These are phyloP conservation scores for Megastigmus dorsalis DNA, from an alignment of 2,888 invertebrate species.

Conservation along the genomic window DNA sequence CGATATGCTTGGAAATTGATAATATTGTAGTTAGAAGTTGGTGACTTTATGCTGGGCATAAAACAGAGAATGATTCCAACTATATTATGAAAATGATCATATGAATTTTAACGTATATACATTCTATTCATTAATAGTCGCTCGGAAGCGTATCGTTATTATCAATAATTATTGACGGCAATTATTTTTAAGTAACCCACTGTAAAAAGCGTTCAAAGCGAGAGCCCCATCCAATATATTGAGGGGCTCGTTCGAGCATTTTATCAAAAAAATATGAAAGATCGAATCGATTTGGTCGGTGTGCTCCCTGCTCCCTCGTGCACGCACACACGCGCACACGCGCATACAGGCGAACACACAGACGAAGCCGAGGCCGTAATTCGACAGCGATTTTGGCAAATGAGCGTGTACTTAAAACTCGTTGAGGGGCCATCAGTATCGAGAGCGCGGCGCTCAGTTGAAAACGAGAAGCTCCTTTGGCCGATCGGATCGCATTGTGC, in stretches of 20 bases:
- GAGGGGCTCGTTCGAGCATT: no score
- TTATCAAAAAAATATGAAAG: slow-evolving; percentile 21
- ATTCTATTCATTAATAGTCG: no score
- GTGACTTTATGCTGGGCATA: no score
- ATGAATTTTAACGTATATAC: no score
- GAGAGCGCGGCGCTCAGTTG: background rate
- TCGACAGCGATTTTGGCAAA: slow-evolving; percentile 39
- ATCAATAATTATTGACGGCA: slow-evolving; percentile 1
- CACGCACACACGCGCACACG: background rate
- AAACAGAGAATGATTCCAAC: no score
- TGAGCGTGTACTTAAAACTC: slow-evolving; percentile 34
- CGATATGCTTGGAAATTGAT: no score
- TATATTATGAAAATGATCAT: no score
- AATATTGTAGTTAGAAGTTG: no score
- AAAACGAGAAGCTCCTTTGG: slow-evolving; percentile 33
- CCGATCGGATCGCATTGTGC: slow-evolving; percentile 21
- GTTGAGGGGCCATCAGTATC: background rate
- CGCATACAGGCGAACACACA: no score
- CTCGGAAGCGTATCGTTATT: background rate
- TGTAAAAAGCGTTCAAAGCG: background rate
- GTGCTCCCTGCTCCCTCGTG: background rate
- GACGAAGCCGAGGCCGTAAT: slow-evolving; percentile 13
- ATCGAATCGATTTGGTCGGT: slow-evolving; percentile 28
- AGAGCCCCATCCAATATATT: no score
- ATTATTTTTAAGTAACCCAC: slow-evolving; percentile 14